Conservation (phyloP, 2,888 invertebrate genomes). For the Diachrysia chrysitis region DNA sequence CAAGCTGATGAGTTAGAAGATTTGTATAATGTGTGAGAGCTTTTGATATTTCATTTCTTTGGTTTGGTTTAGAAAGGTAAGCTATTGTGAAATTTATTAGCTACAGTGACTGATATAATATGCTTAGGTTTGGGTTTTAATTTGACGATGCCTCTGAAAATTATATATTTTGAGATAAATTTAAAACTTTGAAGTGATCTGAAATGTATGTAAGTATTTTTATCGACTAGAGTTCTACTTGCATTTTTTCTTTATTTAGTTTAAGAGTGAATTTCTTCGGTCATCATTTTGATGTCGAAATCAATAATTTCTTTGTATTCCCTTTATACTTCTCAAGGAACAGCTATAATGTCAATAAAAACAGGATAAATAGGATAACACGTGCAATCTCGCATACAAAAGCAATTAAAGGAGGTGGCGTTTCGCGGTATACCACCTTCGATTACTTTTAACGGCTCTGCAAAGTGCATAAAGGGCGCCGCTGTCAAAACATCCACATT, state of each 20-base stretch:
- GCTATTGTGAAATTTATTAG: not conserved
- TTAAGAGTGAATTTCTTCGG: not conserved
- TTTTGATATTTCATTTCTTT: slow-evolving; percentile 25
- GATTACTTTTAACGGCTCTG: slow-evolving; percentile 67
- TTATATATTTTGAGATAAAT: too few species aligned
- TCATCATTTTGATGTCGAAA: not conserved
- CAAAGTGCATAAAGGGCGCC: slow-evolving; percentile 73
- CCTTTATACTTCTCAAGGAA: not conserved
- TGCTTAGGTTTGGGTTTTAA: too few species aligned
- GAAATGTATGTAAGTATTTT: too few species aligned
- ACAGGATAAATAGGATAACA: slow-evolving; percentile 22
- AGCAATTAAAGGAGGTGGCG: slow-evolving; percentile 57
- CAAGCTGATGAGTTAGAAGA: slow-evolving; percentile 36
- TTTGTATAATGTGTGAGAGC: slow-evolving; percentile 24
- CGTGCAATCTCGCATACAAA: slow-evolving; percentile 24
- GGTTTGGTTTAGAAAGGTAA: slow-evolving; percentile 1
- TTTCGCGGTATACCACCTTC: slow-evolving; percentile 63
- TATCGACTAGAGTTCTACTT: too few species aligned
- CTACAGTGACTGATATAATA: not conserved
- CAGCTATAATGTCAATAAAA: slow-evolving; percentile 6
- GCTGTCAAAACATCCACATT: slow-evolving; percentile 85
- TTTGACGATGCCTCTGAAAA: too few species aligned
- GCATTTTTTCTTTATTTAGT: too few species aligned
- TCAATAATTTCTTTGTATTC: not conserved
- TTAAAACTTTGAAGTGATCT: too few species aligned